Conservation (phyloP, 2,797 vertebrate species). For the Eospalax fontanierii region DNA sequence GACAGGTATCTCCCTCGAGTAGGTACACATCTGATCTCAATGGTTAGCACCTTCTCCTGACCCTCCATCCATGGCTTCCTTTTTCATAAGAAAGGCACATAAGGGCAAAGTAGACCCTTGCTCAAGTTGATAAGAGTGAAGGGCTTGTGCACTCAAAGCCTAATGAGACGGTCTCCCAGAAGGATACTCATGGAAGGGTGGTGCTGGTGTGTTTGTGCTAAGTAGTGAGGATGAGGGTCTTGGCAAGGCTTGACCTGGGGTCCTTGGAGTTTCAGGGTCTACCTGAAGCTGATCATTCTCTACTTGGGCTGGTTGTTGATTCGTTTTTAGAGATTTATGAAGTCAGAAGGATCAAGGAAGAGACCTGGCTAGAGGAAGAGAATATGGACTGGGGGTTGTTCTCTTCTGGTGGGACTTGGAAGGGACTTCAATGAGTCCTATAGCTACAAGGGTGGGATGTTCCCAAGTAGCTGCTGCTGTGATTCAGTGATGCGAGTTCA, state of each 20-base stretch:
- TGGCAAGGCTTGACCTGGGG: neutral
- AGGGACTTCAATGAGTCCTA: neutral
- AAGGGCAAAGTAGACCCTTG: neutral
- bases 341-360: neutral
- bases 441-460: neutral
- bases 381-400: neutral
- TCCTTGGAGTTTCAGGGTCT: constrained; percentile 1
- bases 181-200: neutral
- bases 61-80: neutral
- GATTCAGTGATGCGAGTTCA: neutral
- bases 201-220: too few species aligned
- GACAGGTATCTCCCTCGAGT: neutral
- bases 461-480: neutral
- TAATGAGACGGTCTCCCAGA: neutral
- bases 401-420: neutral
- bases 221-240: neutral
- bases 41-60: neutral
- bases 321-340: neutral
- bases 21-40: neutral
- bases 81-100: neutral
- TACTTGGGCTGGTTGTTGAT: neutral
- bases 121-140: neutral
- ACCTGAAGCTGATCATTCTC: too few species aligned
- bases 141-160: neutral
- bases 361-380: neutral